Conservation (phyloP, 2,797 vertebrate genomes). For the Danio tinwini region DNA sequence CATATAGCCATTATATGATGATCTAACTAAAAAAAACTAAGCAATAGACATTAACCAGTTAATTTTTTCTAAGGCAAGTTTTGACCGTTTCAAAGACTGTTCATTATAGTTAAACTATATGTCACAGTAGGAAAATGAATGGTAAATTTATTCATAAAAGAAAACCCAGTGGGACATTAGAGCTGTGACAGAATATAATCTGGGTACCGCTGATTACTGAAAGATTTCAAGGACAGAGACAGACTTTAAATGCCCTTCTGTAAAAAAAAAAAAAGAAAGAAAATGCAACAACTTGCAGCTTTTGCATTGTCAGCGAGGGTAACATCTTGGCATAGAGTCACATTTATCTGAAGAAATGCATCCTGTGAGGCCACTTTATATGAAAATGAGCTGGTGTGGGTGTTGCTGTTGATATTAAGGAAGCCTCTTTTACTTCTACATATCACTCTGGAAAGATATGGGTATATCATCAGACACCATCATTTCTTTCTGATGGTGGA, state of each 20-base stretch:
- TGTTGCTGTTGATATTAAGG: constrained; percentile 46
- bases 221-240: constrained; percentile 1
- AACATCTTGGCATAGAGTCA: constrained; percentile 23
- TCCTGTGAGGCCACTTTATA: constrained; percentile 55
- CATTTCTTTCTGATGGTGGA: constrained; percentile 46
- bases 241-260: constrained; percentile 21
- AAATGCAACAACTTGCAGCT: constrained; percentile 36
- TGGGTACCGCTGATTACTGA: background rate
- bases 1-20: too few relatives aligned
- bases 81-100: constrained; percentile 7
- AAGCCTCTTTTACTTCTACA: constrained; percentile 21
- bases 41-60: too few relatives aligned
- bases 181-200: background rate
- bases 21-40: too few relatives aligned
- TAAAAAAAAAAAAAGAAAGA: too few relatives aligned
- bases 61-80: background rate
- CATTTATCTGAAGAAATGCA: constrained; percentile 31
- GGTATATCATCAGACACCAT: constrained; percentile 36
- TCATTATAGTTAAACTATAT: background rate
- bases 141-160: background rate
- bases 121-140: background rate
- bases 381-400: constrained; percentile 55
- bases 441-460: constrained; percentile 31
- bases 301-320: constrained; percentile 27
- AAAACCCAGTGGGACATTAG: background rate